A percentile compares a stretch with the other conserved stretches of the same genome.
Evolutionary conservation across 2,888 invertebrate species (phyloP).

Genomic region (Lepeophtheirus nordmannii): DNA sequence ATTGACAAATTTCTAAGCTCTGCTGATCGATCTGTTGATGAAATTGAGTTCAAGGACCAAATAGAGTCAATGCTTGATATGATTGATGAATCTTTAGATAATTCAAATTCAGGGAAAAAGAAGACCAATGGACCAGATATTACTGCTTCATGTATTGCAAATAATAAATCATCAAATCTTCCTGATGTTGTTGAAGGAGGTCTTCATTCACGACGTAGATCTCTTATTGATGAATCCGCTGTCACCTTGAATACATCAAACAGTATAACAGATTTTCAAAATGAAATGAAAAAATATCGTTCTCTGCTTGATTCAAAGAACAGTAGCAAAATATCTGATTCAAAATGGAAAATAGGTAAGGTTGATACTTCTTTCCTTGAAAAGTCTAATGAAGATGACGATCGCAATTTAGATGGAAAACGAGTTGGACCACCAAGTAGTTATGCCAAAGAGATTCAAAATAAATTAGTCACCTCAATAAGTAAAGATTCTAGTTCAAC

Average conservation of each 20-base stretch:
- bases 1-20: constrained; percentile 13
- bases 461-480: background rate
- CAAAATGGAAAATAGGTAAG: background rate
- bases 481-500: background rate
- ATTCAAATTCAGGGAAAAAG: too few species aligned
- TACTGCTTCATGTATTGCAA: background rate
- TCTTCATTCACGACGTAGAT: background rate
- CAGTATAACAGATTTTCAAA: constrained; percentile 2
- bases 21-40: constrained; percentile 4
- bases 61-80: constrained; percentile 5
- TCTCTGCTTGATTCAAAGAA: background rate
- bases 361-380: background rate
- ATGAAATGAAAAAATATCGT: background rate
- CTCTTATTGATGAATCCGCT: background rate
- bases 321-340: background rate
- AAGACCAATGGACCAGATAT: background rate
- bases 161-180: background rate
- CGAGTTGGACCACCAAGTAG: background rate
- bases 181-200: background rate
- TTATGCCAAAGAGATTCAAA: background rate
- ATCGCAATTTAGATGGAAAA: background rate
- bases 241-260: background rate
- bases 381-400: background rate
- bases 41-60: constrained; percentile 17
- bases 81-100: background rate